phyloP scores from a whole-genome alignment of 2,113 vertebrate species.

The Trogon melanurus region DNA sequence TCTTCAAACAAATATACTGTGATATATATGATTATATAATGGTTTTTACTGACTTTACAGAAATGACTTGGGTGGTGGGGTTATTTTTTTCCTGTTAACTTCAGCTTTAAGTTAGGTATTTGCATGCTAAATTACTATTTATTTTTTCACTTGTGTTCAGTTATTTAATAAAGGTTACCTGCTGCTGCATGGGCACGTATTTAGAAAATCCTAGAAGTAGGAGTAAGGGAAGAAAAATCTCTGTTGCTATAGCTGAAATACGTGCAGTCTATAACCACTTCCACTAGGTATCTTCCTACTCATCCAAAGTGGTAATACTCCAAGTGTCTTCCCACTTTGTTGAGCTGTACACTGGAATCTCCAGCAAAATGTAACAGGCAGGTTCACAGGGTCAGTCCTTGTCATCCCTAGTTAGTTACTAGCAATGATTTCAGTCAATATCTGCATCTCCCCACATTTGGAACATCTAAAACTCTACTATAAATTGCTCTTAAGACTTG shows the following conservation, averaged over 20 bases:
- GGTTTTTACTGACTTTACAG: background rate
- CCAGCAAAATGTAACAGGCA: background rate
- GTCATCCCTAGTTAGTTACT: background rate
- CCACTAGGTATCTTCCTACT: slow-evolving; percentile 45
- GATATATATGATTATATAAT: background rate
- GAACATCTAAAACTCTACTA: background rate
- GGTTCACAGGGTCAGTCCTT: background rate
- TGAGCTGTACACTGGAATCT: background rate
- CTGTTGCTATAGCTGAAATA: slow-evolving; percentile 60
- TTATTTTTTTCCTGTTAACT: background rate
- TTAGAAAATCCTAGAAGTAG: slow-evolving; percentile 32
- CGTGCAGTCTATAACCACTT: slow-evolving; percentile 57
- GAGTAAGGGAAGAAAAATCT: slow-evolving; percentile 12
- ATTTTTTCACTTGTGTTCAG: background rate
- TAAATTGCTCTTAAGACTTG: background rate
- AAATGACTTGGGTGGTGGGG: background rate
- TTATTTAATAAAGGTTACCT: background rate
- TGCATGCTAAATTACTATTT: background rate
- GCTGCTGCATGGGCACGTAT: background rate
- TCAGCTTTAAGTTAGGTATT: background rate
- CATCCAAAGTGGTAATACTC: slow-evolving; percentile 26
- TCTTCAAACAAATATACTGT: background rate
- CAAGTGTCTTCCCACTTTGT: background rate
- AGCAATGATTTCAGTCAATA: background rate
- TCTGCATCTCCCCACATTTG: background rate